These are phyloP conservation scores for Scomber japonicus DNA, from an alignment of 2,113 vertebrate species.

Conservation along the genomic window DNA sequence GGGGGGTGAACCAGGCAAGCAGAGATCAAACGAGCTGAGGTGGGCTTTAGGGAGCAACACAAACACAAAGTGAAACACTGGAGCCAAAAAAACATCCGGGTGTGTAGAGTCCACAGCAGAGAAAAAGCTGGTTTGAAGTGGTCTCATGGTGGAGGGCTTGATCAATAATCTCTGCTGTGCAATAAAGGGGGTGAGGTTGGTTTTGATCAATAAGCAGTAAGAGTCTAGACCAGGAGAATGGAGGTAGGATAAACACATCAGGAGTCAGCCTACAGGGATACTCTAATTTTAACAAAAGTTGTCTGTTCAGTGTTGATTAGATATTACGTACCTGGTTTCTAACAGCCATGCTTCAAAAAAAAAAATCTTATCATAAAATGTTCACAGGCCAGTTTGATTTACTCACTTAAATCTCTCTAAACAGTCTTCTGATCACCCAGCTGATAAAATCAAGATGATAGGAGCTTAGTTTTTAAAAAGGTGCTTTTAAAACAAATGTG, in stretches of 20 bases:
- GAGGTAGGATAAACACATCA: conserved; percentile 45
- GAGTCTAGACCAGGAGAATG: conserved; percentile 35
- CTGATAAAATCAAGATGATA: background rate
- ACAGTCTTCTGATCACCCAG: background rate
- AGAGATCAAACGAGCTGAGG: conserved; percentile 62
- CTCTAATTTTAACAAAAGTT: conserved; percentile 5
- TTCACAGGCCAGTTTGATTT: background rate
- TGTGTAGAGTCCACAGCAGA: conserved; percentile 20
- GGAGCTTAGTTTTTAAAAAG: too few relatives aligned
- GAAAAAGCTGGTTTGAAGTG: conserved; percentile 69
- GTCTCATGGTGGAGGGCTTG: conserved; percentile 31
- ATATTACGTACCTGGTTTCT: background rate
- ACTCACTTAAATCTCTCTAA: background rate
- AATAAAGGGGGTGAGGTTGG: conserved; percentile 63
- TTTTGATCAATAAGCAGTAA: conserved; percentile 55
- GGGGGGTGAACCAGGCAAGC: conserved; percentile 9
- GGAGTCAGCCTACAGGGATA: conserved; percentile 3
- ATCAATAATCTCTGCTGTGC: conserved; percentile 75
- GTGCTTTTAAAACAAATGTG: too few relatives aligned
- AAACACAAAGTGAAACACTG: conserved; percentile 45
- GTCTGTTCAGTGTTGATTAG: background rate
- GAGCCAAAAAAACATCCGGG: conserved; percentile 45
- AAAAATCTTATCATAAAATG: background rate
- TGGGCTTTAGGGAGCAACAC: conserved; percentile 18
- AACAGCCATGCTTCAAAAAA: background rate